A percentile compares a stretch with the other conserved stretches of the same genome.
phyloP scores from a whole-genome alignment of 1,140 invertebrate genomes.

The Drosophila sturtevanti region DNA sequence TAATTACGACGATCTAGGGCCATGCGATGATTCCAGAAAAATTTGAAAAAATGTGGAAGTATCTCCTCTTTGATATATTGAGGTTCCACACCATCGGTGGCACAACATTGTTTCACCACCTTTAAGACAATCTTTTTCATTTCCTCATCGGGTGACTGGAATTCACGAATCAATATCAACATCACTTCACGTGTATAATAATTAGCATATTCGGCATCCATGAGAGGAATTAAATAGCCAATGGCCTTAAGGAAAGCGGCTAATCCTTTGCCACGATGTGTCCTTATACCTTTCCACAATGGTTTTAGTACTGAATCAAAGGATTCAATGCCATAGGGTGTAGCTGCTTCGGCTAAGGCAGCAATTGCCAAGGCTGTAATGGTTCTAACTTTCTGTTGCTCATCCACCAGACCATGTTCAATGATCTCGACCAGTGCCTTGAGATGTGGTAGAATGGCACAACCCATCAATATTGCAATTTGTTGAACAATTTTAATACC shows the following conservation, averaged over 20 bases:
- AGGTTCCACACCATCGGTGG: constrained; percentile 99
- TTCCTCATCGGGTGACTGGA: constrained; percentile 99
- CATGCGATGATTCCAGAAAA: constrained; percentile 99
- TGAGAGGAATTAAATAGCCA: constrained; percentile 99
- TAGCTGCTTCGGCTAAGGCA: constrained; percentile 98
- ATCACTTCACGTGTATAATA: constrained; percentile 99
- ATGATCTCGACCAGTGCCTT: constrained; percentile 99
- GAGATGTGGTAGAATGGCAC: constrained; percentile 99
- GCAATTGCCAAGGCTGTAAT: constrained; percentile 99
- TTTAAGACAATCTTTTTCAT: constrained; percentile 99
- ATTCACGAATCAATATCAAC: constrained; percentile 99
- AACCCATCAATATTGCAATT: constrained; percentile 99
- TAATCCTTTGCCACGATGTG: constrained; percentile 98
- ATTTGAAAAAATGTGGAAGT: constrained; percentile 99
- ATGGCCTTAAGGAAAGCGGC: constrained; percentile 99
- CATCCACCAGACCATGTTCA: constrained; percentile 96
- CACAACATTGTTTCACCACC: constrained; percentile 99
- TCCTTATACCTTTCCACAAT: constrained; percentile 99
- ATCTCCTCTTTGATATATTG: constrained; percentile 99
- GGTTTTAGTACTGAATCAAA: constrained; percentile 99
- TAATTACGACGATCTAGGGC: constrained; percentile 99
- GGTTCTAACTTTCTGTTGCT: constrained; percentile 96
- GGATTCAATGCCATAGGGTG: constrained; percentile 99
- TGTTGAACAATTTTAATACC: constrained; percentile 99
- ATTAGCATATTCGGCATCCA: constrained; percentile 99